These are phyloP conservation scores for Origma solitaria DNA, from an alignment of 2,113 vertebrate species.

Conservation along the genomic window DNA sequence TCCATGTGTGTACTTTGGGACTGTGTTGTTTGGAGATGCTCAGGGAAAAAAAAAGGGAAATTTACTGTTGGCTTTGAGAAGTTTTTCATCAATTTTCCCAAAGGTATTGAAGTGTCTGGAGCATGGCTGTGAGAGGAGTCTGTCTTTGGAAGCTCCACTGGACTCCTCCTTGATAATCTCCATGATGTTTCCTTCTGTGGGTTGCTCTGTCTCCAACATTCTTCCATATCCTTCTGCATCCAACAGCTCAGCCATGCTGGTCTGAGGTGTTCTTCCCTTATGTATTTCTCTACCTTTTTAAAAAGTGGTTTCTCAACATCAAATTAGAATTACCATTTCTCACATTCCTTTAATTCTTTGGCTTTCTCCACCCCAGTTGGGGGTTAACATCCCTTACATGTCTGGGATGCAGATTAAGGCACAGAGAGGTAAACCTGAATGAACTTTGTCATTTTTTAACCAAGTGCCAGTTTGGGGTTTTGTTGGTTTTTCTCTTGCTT, in stretches of 20 bases:
- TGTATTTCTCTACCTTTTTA: not conserved
- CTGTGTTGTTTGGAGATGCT: not conserved
- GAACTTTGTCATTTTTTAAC: not conserved
- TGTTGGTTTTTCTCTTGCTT: not conserved
- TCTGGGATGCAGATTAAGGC: not conserved
- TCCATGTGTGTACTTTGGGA: rapidly evolving
- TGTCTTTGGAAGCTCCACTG: not conserved
- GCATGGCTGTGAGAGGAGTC: not conserved
- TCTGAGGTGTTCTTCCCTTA: not conserved
- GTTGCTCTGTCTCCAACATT: not conserved
- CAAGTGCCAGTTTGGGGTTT: not conserved
- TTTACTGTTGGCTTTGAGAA: not conserved
- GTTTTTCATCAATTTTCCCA: not conserved
- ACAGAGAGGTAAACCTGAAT: not conserved
- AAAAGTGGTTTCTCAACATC: not conserved
- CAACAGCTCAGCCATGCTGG: rapidly evolving
- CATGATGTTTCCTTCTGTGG: not conserved
- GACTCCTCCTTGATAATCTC: not conserved
- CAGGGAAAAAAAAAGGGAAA: not conserved
- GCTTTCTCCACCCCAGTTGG: not conserved
- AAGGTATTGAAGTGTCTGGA: rapidly evolving
- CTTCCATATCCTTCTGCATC: not conserved
- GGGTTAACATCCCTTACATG: not conserved
- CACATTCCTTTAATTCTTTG: not conserved
- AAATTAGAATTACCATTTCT: not conserved